Evolutionary conservation across 30 jellyfish, hydroid and myxozoan genomes (phyloP).

Genomic region (Turritopsis dohrnii): DNA sequence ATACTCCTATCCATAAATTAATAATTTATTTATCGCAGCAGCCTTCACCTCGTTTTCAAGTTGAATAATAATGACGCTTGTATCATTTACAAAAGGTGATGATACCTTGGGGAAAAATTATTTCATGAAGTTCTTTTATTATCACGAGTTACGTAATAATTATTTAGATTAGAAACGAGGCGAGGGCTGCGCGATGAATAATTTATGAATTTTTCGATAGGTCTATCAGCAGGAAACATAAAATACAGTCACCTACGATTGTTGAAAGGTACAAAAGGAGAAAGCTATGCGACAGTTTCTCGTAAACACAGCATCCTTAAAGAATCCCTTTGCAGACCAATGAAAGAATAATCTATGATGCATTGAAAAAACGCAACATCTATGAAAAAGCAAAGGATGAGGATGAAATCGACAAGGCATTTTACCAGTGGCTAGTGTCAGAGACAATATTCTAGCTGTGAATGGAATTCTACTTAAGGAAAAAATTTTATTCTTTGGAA

Average conservation of each 20-base stretch:
- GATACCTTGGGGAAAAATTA: too few species aligned
- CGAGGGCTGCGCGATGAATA: too few species aligned
- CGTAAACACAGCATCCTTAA: conserved; percentile 11
- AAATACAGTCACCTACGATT: neutral
- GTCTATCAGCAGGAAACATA: neutral
- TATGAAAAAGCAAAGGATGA: neutral
- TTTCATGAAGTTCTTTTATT: too few species aligned
- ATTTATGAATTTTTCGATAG: too few species aligned
- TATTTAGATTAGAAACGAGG: too few species aligned
- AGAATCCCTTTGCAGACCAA: neutral
- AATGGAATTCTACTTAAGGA: conserved; percentile 16
- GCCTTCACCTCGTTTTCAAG: too few species aligned
- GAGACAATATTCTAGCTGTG: conserved; percentile 24
- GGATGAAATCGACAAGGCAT: conserved; percentile 24
- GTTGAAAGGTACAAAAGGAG: neutral
- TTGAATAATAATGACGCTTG: too few species aligned
- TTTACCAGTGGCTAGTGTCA: conserved; percentile 24
- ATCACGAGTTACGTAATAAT: too few species aligned
- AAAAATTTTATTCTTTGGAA: neutral
- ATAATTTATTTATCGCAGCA: too few species aligned
- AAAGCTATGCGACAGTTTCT: conserved; percentile 17
- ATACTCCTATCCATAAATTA: too few species aligned
- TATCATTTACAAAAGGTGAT: too few species aligned
- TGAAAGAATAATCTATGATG: conserved; percentile 9
- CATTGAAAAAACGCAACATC: conserved; percentile 22